Conservation (phyloP, 2,797 vertebrate species). For the Sebastes vulpes region DNA sequence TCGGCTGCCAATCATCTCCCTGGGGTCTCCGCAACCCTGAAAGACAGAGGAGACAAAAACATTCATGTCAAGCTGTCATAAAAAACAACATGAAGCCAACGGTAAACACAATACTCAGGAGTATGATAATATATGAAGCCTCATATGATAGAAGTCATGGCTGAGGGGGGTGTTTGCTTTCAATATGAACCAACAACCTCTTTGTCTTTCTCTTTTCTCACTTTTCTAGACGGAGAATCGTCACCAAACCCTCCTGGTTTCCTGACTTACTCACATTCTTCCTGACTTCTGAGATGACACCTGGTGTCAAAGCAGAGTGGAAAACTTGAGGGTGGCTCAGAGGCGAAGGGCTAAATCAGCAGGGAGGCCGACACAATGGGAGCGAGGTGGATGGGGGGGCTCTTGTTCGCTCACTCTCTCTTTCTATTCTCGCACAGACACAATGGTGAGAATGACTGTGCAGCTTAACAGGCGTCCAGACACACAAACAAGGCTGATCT, state of each 20-base stretch:
- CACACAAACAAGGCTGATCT: conserved; percentile 44
- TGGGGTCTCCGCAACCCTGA: conserved; percentile 64
- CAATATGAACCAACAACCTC: not conserved
- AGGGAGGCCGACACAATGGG: conserved; percentile 14
- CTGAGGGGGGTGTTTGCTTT: conserved; percentile 10
- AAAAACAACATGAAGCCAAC: conserved; percentile 3
- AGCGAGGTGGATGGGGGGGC: not conserved
- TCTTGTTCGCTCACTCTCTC: conserved; percentile 8
- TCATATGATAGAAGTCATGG: not conserved
- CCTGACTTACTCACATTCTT: not conserved
- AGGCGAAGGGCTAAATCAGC: conserved; percentile 27
- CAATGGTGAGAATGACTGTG: conserved; percentile 50
- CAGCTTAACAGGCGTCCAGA: conserved; percentile 16
- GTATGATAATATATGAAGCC: not conserved
- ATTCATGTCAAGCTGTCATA: conserved; percentile 48
- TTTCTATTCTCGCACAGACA: conserved; percentile 29
- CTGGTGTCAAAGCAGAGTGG: conserved; percentile 10
- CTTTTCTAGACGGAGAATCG: not conserved
- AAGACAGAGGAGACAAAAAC: conserved; percentile 55
- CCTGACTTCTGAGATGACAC: conserved; percentile 16
- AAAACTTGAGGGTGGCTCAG: conserved; percentile 24
- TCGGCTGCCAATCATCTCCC: conserved; percentile 74
- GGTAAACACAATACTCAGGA: not conserved
- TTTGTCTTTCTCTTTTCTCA: not conserved
- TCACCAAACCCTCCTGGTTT: not conserved